Percentiles rank a stretch among this genome's conserved stretches.
Conservation (phyloP, 2,888 invertebrate genomes). For the Cylloceria caligata region DNA sequence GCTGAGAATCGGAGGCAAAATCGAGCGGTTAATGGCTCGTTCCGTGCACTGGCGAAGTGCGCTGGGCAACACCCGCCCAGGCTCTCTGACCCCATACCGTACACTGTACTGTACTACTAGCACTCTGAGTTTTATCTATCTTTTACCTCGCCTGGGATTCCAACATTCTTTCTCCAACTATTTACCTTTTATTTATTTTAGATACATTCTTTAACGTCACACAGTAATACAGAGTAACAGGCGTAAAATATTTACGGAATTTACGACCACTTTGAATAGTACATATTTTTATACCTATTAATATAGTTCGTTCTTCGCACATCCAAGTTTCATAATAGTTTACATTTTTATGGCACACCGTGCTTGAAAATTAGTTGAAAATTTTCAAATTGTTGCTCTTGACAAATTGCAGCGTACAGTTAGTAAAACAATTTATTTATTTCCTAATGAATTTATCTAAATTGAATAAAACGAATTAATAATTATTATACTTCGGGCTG, state of each 20-base stretch:
- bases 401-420: background rate
- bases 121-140: constrained; percentile 56
- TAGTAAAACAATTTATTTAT: background rate
- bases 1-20: constrained; percentile 68
- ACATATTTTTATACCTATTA: background rate
- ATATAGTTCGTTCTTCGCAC: constrained; percentile 16
- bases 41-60: constrained; percentile 61
- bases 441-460: background rate
- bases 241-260: constrained; percentile 7
- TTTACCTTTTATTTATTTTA: constrained; percentile 51
- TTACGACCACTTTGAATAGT: constrained; percentile 14
- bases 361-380: background rate
- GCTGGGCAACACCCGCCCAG: constrained; percentile 64
- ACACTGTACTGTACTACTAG: constrained; percentile 10
- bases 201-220: constrained; percentile 51
- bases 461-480: background rate
- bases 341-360: background rate
- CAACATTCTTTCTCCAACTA: constrained; percentile 60
- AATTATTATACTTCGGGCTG: background rate
- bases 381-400: background rate
- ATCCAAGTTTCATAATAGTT: background rate
- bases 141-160: constrained; percentile 23
- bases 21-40: constrained; percentile 69
- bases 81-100: constrained; percentile 57
- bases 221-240: constrained; percentile 20